phyloP scores from a whole-genome alignment of 2,113 vertebrate species.

The Paradisaea rubra region DNA sequence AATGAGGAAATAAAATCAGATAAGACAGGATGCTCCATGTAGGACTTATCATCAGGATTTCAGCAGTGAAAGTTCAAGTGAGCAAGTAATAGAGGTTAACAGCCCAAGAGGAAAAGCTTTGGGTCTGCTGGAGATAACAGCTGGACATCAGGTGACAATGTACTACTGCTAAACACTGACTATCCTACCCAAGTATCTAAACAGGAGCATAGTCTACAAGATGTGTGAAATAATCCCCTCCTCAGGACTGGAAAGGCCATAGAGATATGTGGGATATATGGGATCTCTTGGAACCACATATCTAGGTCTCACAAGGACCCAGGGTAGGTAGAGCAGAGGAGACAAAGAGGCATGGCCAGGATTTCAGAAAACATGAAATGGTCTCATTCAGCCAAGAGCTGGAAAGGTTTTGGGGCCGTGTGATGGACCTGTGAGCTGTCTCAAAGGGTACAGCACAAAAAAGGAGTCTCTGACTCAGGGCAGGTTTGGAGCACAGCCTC shows the following conservation, averaged over 20 bases:
- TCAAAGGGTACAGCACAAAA: background rate
- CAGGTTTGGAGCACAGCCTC: background rate
- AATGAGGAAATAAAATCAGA: background rate
- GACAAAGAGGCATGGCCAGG: background rate
- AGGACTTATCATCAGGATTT: background rate
- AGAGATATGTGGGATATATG: background rate
- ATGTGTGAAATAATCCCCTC: background rate
- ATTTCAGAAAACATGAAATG: background rate
- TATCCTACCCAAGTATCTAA: background rate
- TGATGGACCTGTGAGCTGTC: background rate
- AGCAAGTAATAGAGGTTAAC: background rate
- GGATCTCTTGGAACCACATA: rapidly evolving
- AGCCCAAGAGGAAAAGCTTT: background rate
- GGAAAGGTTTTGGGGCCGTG: background rate
- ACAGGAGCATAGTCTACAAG: background rate
- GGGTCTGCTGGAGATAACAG: background rate
- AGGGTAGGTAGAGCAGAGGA: background rate
- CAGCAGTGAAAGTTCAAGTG: background rate
- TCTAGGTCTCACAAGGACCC: background rate
- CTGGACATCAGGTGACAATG: rapidly evolving
- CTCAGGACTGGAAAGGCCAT: background rate
- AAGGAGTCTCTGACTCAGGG: background rate
- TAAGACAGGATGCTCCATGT: background rate
- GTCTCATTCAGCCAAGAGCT: background rate
- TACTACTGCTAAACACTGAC: background rate